Percentiles rank a stretch among this genome's conserved stretches.
phyloP scores from a whole-genome alignment of 2,113 vertebrate genomes.

The Sebastes fasciatus region DNA sequence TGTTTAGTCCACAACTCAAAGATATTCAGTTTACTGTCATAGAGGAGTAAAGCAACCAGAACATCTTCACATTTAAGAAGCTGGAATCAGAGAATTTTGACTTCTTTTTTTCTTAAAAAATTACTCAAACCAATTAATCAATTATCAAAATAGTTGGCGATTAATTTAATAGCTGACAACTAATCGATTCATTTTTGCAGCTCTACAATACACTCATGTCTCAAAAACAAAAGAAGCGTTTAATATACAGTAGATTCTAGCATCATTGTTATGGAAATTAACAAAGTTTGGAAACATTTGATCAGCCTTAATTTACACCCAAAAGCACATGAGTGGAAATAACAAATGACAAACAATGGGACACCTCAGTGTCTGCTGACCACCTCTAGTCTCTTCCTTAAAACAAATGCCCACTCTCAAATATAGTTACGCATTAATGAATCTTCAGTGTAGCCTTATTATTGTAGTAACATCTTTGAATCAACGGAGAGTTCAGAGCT shows the following conservation, averaged over 20 bases:
- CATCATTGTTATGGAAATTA: neutral
- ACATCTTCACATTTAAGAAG: too few species aligned
- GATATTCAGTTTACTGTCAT: too few species aligned
- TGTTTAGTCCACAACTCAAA: too few species aligned
- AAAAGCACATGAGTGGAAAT: neutral
- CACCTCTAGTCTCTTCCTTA: neutral
- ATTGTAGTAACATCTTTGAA: neutral
- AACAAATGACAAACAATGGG: neutral
- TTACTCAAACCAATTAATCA: too few species aligned
- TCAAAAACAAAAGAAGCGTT: neutral
- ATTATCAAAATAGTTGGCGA: too few species aligned
- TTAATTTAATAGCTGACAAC: too few species aligned
- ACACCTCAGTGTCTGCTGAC: neutral
- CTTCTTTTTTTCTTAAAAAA: too few species aligned
- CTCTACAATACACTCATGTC: neutral
- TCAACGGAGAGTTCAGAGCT: constrained; percentile 1
- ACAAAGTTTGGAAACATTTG: neutral
- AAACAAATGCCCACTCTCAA: too few species aligned
- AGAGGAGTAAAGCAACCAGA: too few species aligned
- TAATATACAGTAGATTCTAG: neutral
- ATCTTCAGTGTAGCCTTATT: neutral
- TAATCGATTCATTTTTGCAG: too few species aligned
- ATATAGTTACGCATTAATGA: neutral
- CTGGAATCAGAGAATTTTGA: too few species aligned
- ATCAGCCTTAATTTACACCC: neutral